A percentile compares a stretch with the other conserved stretches of the same genome.
Evolutionary conservation across 2,797 vertebrate species (phyloP).

Genomic region (Pseudopleuronectes americanus): DNA sequence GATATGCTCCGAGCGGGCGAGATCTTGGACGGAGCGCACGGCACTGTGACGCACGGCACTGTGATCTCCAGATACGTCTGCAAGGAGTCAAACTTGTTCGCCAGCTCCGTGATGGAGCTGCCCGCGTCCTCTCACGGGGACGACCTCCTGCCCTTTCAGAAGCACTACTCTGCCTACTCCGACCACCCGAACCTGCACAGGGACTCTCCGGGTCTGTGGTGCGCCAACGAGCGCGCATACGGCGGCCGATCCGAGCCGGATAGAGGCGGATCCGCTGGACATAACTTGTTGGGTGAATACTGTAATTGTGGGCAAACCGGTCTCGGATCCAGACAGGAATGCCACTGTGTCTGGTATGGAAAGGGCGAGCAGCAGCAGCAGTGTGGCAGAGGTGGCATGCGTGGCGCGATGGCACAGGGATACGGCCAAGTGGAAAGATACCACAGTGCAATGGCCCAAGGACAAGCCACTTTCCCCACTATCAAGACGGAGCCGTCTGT

Average conservation of each 20-base stretch:
- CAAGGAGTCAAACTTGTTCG: slow-evolving; percentile 65
- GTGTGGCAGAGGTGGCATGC: slow-evolving; percentile 30
- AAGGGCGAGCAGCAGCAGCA: slow-evolving; percentile 37
- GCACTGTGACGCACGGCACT: slow-evolving; percentile 45
- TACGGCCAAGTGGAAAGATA: slow-evolving; percentile 75
- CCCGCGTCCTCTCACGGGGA: slow-evolving; percentile 34
- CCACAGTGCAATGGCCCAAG: slow-evolving; percentile 56
- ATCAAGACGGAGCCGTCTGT: slow-evolving; percentile 71
- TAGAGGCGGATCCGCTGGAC: slow-evolving; percentile 22
- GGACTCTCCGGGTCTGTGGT: slow-evolving; percentile 52
- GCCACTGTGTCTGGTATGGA: slow-evolving; percentile 63
- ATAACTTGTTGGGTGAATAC: slow-evolving; percentile 62
- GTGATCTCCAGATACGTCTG: slow-evolving; percentile 55
- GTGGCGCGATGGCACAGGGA: slow-evolving; percentile 42
- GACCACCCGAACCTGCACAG: slow-evolving; percentile 32
- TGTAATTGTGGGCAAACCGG: slow-evolving; percentile 55
- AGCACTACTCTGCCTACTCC: slow-evolving; percentile 27
- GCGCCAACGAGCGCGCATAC: slow-evolving; percentile 59
- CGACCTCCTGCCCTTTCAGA: slow-evolving; percentile 33
- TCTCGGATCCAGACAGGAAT: slow-evolving; percentile 52
- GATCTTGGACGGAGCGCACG: slow-evolving; percentile 36
- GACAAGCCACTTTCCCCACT: slow-evolving; percentile 46
- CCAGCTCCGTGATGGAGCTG: slow-evolving; percentile 27
- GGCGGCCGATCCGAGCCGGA: slow-evolving; percentile 45
- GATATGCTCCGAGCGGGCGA: slow-evolving; percentile 66